Evolutionary conservation across 1,140 invertebrate species (phyloP).

Genomic region (Brachionus rotundiformis): DNA sequence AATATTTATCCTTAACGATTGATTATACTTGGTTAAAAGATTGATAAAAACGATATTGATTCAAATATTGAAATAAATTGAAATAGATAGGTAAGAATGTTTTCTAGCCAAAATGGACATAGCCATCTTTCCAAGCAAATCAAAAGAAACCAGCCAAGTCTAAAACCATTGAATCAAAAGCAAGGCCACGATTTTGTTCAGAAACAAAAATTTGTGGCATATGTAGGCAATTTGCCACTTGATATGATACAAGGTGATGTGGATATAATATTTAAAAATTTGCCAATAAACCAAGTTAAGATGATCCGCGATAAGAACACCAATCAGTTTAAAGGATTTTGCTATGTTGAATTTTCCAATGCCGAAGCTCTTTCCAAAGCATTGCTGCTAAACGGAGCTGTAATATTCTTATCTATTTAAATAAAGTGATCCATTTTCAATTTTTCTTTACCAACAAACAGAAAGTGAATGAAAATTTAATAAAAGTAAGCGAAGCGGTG

Average conservation of each 20-base stretch:
- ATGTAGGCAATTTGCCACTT: constrained; percentile 27
- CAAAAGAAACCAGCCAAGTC: not conserved
- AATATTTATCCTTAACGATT: not conserved
- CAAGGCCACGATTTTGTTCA: not conserved
- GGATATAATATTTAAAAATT: constrained; percentile 39
- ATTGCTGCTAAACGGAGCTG: constrained; percentile 27
- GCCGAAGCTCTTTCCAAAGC: not conserved
- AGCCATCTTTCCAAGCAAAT: not conserved
- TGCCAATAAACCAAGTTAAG: not conserved
- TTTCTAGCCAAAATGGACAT: not conserved
- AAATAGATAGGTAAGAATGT: not conserved
- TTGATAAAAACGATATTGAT: too few species aligned
- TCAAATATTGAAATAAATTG: not conserved
- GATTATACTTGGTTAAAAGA: too few species aligned
- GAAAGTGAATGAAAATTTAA: constrained; percentile 44
- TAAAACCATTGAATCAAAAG: not conserved
- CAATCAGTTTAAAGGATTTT: constrained; percentile 31
- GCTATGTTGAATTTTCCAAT: constrained; percentile 46
- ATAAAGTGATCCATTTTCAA: too few species aligned
- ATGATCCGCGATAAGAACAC: constrained; percentile 50
- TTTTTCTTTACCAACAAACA: not conserved
- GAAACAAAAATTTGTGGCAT: not conserved
- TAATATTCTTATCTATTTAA: not conserved
- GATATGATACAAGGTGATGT: constrained; percentile 30
- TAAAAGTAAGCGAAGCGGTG: constrained; percentile 13